Evolutionary conservation across 2,888 invertebrate species (phyloP).

Genomic region (Girardia tigrina): DNA sequence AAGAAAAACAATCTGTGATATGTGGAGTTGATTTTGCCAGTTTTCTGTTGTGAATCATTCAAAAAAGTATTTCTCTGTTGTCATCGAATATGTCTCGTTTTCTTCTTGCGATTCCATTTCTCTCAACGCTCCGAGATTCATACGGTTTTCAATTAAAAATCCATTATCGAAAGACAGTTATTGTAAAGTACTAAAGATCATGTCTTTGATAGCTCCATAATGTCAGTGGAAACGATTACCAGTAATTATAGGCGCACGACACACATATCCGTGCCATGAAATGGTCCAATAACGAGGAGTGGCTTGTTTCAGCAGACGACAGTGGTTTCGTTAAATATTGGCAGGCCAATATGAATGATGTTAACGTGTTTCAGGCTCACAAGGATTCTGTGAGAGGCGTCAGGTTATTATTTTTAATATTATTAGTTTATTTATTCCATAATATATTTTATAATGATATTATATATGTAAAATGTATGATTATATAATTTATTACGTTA

Average conservation of each 20-base stretch:
- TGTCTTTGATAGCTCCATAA: background rate
- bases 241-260: constrained; percentile 88
- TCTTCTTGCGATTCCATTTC: no score
- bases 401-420: constrained; percentile 56
- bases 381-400: constrained; percentile 97
- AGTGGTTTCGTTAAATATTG: constrained; percentile 97
- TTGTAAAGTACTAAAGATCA: no score
- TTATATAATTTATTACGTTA: background rate
- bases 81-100: no score
- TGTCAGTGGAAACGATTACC: constrained; percentile 26
- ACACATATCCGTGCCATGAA: constrained; percentile 96
- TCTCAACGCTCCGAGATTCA: no score
- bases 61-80: no score
- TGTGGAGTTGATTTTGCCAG: no score
- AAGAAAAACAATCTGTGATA: no score
- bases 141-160: no score
- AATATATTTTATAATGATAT: background rate
- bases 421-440: background rate
- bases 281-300: constrained; percentile 96
- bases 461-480: background rate
- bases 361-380: constrained; percentile 99
- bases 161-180: no score
- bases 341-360: constrained; percentile 99
- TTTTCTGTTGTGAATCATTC: no score
- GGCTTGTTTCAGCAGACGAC: constrained; percentile 99